phyloP scores from a whole-genome alignment of 2,797 vertebrate species.

The Enteromius treurensis region DNA sequence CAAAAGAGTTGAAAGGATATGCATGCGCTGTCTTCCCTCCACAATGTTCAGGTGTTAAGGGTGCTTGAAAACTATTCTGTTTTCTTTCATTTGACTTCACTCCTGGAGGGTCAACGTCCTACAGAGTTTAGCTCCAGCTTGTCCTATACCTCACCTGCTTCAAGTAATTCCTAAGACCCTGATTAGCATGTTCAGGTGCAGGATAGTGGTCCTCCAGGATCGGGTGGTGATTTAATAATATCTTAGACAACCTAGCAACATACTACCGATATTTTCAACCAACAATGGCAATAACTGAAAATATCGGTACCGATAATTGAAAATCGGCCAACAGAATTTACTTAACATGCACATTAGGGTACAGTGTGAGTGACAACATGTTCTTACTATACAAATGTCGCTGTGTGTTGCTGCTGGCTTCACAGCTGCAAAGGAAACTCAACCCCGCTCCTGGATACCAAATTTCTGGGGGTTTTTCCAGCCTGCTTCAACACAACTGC shows the following conservation, averaged over 20 bases:
- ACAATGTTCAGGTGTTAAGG: background rate
- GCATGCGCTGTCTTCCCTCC: background rate
- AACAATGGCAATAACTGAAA: background rate
- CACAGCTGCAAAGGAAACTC: background rate
- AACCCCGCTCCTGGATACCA: background rate
- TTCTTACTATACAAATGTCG: background rate
- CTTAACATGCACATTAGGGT: background rate
- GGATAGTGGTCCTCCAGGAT: background rate
- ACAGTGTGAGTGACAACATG: background rate
- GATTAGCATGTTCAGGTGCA: background rate
- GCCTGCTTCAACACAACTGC: background rate
- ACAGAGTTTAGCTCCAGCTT: background rate
- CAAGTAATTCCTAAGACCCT: background rate
- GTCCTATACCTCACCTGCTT: background rate
- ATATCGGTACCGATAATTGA: no score
- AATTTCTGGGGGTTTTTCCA: background rate
- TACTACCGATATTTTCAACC: background rate
- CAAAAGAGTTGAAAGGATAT: background rate
- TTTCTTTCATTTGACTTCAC: background rate
- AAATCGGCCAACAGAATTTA: background rate
- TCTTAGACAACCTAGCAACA: background rate
- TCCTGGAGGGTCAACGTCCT: background rate
- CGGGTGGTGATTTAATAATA: background rate
- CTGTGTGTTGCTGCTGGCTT: background rate
- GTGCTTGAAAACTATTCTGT: background rate